Conservation (phyloP, 2,113 vertebrate species). For the Bos indicus region DNA sequence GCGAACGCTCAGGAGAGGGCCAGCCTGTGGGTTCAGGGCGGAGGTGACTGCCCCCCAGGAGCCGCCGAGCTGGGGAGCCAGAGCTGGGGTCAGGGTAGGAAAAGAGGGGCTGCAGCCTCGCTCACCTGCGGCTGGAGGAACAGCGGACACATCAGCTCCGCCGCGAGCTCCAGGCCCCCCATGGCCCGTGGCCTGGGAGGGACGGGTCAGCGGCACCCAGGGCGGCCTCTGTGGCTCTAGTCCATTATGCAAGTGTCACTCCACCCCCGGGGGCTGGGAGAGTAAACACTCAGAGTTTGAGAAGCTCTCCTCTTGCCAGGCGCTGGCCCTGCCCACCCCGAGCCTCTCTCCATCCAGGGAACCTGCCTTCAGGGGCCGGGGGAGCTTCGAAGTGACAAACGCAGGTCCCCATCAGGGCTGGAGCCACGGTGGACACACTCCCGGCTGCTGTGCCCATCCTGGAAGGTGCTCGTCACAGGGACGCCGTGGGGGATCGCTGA, state of each 20-base stretch:
- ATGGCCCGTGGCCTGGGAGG: rapidly evolving
- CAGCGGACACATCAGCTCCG: rapidly evolving
- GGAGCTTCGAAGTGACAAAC: rapidly evolving
- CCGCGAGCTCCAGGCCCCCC: rapidly evolving
- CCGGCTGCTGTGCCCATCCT: rapidly evolving
- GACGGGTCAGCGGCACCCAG: rapidly evolving
- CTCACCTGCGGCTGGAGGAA: neutral
- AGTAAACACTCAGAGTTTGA: neutral
- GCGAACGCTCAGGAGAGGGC: rapidly evolving
- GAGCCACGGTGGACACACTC: rapidly evolving
- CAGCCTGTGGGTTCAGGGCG: neutral
- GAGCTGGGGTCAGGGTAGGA: neutral
- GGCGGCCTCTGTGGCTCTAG: neutral
- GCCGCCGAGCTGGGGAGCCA: neutral
- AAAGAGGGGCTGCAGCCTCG: rapidly evolving
- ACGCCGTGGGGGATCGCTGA: rapidly evolving
- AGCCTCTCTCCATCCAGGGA: neutral
- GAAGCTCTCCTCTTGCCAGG: neutral
- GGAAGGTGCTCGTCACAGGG: rapidly evolving
- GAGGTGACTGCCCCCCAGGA: neutral
- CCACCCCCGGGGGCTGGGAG: rapidly evolving
- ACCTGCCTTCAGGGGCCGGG: neutral
- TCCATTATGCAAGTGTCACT: rapidly evolving
- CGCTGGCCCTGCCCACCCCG: rapidly evolving
- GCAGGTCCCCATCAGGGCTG: neutral